Conservation (phyloP, 2,797 vertebrate genomes). For the Benthosema pterotum region DNA sequence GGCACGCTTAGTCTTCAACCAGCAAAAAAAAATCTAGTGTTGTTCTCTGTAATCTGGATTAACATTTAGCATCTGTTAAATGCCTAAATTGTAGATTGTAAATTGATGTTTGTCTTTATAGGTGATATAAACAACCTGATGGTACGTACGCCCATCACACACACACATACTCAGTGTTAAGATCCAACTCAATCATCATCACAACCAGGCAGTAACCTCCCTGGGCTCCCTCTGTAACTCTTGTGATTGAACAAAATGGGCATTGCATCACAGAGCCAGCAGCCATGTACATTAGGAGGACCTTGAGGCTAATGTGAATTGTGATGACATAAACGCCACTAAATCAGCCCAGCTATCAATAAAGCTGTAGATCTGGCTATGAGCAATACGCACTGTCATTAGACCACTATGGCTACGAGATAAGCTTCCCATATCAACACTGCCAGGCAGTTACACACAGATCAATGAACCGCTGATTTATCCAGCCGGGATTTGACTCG, state of each 20-base stretch:
- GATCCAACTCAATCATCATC: slow-evolving; percentile 29
- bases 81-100: too few species aligned
- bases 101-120: too few species aligned
- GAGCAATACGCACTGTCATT: slow-evolving; percentile 26
- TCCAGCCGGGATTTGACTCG: slow-evolving; percentile 1
- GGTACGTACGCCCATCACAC: slow-evolving; percentile 9
- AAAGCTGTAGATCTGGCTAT: slow-evolving; percentile 7
- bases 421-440: slow-evolving; percentile 13
- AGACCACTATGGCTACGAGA: slow-evolving; percentile 22
- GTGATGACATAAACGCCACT: slow-evolving; percentile 29
- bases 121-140: slow-evolving; percentile 3
- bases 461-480: slow-evolving; percentile 16
- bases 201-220: slow-evolving; percentile 26
- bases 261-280: slow-evolving; percentile 21
- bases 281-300: slow-evolving; percentile 18
- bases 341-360: slow-evolving; percentile 42
- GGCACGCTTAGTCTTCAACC: too few species aligned
- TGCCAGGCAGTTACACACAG: slow-evolving; percentile 7
- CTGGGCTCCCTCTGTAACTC: slow-evolving; percentile 25
- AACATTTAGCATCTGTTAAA: too few species aligned
- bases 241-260: slow-evolving; percentile 24
- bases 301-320: slow-evolving; percentile 41
- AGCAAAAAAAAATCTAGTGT: too few species aligned
- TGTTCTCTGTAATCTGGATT: too few species aligned
- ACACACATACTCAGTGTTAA: slow-evolving; percentile 12